Evolutionary conservation across 1,140 invertebrate genomes (phyloP).

Genomic region (Galleria mellonella): DNA sequence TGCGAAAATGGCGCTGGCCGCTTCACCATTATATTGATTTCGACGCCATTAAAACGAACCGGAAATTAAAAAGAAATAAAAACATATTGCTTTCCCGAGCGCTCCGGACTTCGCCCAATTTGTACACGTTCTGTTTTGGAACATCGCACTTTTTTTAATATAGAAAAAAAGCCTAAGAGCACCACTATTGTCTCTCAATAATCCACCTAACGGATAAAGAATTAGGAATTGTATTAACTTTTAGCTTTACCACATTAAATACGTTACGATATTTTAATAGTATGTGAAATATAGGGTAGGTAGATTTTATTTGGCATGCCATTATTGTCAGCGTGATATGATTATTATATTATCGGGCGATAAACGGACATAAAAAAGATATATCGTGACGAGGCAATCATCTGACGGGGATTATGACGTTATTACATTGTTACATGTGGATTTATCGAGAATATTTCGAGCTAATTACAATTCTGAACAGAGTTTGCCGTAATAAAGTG

Average conservation of each 20-base stretch:
- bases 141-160: slow-evolving; percentile 36
- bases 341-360: slow-evolving; percentile 72
- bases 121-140: slow-evolving; percentile 66
- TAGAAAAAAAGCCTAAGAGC: slow-evolving; percentile 31
- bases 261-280: slow-evolving; percentile 21
- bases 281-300: slow-evolving; percentile 53
- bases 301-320: slow-evolving; percentile 70
- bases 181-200: slow-evolving; percentile 2
- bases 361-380: slow-evolving; percentile 71
- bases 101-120: slow-evolving; percentile 67
- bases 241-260: too few relatives aligned
- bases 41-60: slow-evolving; percentile 71
- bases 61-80: slow-evolving; percentile 74
- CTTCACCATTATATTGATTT: slow-evolving; percentile 72
- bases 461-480: slow-evolving; percentile 56
- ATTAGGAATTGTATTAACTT: too few relatives aligned
- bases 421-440: slow-evolving; percentile 57
- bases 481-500: background rate
- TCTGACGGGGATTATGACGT: slow-evolving; percentile 53
- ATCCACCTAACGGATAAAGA: too few relatives aligned
- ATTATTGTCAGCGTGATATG: slow-evolving; percentile 70
- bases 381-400: slow-evolving; percentile 57
- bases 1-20: slow-evolving; percentile 64
- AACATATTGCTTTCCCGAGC: slow-evolving; percentile 71
- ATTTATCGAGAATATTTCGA: slow-evolving; percentile 49